Base-by-base conservation (phyloP, 2,888 invertebrate species). In the Drosophila austrosaltans region DNA sequence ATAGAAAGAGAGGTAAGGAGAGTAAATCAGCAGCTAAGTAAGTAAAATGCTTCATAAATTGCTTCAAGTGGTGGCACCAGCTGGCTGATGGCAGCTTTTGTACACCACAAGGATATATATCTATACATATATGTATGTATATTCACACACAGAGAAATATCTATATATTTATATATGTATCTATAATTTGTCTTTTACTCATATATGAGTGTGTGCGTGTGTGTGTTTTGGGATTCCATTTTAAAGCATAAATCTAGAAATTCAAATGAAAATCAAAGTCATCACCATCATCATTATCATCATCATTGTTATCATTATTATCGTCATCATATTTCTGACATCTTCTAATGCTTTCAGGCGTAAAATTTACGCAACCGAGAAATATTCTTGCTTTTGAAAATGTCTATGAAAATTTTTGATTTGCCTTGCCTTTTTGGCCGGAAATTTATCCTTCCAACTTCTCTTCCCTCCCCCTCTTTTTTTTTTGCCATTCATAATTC, bases 21-120 rank as follows among this genome's bases (percentile, higher is more conserved):
- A 83, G 81, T 86, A 83, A 83, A 83, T 83, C 83, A 88, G 89
- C 86, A 86, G 83, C 83, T 83, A 88, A 83, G 86, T 82, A 82
- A 82, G 82, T 88, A 86, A 83, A 88, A 88, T 88, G 89, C 83
- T 88, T 82, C 83, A 88, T 88, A 83, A 88, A 83, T 83, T 83
- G 86, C 87, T 80, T 80, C 83, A 88, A 88, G 83, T 83, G 48
- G 48, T 25, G 48, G 88, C 78, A 78, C 69, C 87, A 86, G 88
- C 83, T 88, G 75, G 72, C 64, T 72, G 82, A 73, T 82, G 75
- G 71, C 75, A 77, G 80, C 75, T 82, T 77, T 87, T 73, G 68
- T 72, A 79, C 30, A 61, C 59, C 67, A 53, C 62, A 67, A 75
- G 75, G 69, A 73, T 75, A 69, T 59, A 63, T 48, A 30, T 30